A percentile compares a stretch with the other conserved stretches of the same genome.
Evolutionary conservation across 1,140 invertebrate genomes (phyloP).

Genomic region (Ostrea edulis): DNA sequence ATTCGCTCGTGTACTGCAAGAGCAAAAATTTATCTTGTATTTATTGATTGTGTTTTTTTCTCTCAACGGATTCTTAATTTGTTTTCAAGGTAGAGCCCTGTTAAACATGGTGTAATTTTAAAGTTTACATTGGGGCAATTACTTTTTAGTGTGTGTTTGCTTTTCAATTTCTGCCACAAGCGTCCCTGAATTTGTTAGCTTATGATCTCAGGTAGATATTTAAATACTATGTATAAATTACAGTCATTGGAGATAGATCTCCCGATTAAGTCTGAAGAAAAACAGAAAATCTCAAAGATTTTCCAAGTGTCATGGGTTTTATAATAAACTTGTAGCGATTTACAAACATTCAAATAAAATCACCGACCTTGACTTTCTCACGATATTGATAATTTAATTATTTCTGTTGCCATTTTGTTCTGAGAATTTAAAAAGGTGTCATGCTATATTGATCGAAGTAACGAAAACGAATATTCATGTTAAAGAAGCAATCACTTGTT

Average conservation of each 20-base stretch:
- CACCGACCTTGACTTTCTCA: too few species aligned
- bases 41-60: not conserved
- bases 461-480: too few species aligned
- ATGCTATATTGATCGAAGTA: too few species aligned
- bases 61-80: not conserved
- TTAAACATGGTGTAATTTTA: not conserved
- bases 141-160: not conserved
- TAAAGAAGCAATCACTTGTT: too few species aligned
- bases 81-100: not conserved
- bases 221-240: not conserved
- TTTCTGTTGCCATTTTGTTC: too few species aligned
- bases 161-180: slow-evolving; percentile 9
- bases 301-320: not conserved
- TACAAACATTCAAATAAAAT: too few species aligned
- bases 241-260: not conserved
- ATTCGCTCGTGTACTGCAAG: slow-evolving; percentile 50
- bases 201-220: slow-evolving; percentile 14
- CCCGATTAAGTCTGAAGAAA: not conserved
- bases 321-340: too few species aligned
- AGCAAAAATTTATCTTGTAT: not conserved
- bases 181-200: not conserved
- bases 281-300: not conserved
- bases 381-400: too few species aligned
- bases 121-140: slow-evolving; percentile 11
- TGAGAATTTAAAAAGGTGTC: too few species aligned